phyloP scores from a whole-genome alignment of 2,888 invertebrate species.

The Physocephala rufipes region DNA sequence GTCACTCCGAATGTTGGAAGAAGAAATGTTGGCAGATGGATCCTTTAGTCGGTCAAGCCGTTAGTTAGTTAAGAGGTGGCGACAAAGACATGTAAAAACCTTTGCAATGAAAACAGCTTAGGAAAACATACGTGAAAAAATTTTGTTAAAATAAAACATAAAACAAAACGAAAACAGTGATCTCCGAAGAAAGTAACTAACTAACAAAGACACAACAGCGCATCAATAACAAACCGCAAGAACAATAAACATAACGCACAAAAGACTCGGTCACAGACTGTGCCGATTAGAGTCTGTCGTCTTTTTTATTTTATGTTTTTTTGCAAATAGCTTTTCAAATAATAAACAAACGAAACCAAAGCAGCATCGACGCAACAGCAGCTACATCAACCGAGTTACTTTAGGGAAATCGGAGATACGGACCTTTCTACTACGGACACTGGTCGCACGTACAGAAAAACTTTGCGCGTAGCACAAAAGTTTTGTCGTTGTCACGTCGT shows the following conservation, averaged over 20 bases:
- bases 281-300: not conserved
- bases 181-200: conserved; percentile 17
- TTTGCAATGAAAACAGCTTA: not conserved
- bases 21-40: not conserved
- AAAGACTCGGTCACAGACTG: conserved; percentile 1
- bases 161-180: not conserved
- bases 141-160: not conserved
- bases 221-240: too few relatives aligned
- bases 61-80: conserved; percentile 28
- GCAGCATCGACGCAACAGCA: too few relatives aligned
- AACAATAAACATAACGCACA: not conserved
- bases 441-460: not conserved
- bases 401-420: conserved; percentile 20
- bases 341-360: conserved; percentile 8
- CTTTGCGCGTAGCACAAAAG: conserved; percentile 24
- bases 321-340: conserved; percentile 26
- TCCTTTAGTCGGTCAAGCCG: conserved; percentile 23
- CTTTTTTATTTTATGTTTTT: too few relatives aligned
- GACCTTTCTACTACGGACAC: not conserved
- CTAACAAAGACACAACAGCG: not conserved
- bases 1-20: conserved; percentile 1
- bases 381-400: too few relatives aligned
- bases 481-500: not conserved
- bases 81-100: conserved; percentile 13
- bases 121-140: conserved; percentile 4